phyloP scores from a whole-genome alignment of 2,888 invertebrate species.

The Oithona nana region DNA sequence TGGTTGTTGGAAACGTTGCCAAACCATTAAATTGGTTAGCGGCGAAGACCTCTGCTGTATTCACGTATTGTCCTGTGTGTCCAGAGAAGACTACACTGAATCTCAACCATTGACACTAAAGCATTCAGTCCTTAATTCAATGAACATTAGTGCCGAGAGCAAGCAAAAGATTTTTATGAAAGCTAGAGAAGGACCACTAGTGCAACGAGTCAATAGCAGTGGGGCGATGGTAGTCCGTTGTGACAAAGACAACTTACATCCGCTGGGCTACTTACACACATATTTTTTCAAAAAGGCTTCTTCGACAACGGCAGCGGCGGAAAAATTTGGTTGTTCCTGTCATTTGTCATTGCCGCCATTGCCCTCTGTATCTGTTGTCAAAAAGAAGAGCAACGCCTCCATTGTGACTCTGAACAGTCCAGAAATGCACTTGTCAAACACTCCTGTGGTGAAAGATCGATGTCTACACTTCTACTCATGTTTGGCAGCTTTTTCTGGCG shows the following conservation, averaged over 20 bases:
- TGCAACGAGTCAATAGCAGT: conserved; percentile 12
- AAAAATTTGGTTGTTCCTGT: not conserved
- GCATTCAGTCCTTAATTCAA: conserved; percentile 1
- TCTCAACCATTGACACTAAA: not conserved
- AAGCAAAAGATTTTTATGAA: conserved; percentile 7
- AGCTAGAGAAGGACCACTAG: conserved; percentile 10
- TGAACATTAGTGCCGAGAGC: not conserved
- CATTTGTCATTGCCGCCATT: not conserved
- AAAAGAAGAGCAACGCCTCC: not conserved
- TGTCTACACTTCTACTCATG: conserved; percentile 53
- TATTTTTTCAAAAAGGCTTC: not conserved
- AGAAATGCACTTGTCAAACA: conserved; percentile 14
- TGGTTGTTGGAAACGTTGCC: not conserved
- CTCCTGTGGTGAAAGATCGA: conserved; percentile 24
- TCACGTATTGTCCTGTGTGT: not conserved
- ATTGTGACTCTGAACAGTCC: not conserved
- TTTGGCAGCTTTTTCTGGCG: conserved; percentile 47
- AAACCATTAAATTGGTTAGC: not conserved
- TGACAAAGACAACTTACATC: conserved; percentile 42
- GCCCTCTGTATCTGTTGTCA: not conserved
- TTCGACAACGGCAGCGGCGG: not conserved
- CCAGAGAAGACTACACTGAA: not conserved
- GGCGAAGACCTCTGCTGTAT: not conserved
- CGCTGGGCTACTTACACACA: conserved; percentile 48
- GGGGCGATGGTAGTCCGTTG: conserved; percentile 50